A percentile compares a stretch with the other conserved stretches of the same genome.
Evolutionary conservation across 2,113 vertebrate species (phyloP).

Genomic region (Erythrocercus mccallii): DNA sequence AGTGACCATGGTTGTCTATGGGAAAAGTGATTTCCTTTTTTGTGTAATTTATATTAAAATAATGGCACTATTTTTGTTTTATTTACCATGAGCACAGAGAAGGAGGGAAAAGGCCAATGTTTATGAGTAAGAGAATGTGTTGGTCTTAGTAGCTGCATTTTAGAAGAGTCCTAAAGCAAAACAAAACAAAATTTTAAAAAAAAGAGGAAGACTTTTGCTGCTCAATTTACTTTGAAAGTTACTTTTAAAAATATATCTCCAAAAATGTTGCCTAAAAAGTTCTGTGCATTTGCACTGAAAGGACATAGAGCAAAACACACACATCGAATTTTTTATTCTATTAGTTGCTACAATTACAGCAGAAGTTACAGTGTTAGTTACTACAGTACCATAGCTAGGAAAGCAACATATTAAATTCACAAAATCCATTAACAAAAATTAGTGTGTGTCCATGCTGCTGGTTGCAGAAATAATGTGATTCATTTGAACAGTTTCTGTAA

Average conservation of each 20-base stretch:
- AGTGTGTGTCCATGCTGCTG: neutral
- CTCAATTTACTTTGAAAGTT: neutral
- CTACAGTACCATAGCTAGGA: neutral
- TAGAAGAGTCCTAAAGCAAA: neutral
- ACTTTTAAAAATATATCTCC: neutral
- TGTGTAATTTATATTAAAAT: neutral
- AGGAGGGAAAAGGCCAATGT: neutral
- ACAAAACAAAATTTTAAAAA: neutral
- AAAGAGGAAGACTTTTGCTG: neutral
- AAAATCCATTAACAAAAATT: neutral
- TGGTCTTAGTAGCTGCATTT: neutral
- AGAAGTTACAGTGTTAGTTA: neutral
- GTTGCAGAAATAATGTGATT: neutral
- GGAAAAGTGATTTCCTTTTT: neutral
- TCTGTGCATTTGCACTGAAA: neutral
- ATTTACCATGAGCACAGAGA: neutral
- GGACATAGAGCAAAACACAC: neutral
- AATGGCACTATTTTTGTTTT: neutral
- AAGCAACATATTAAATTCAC: neutral
- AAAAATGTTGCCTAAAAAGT: neutral
- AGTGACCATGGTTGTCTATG: accelerated
- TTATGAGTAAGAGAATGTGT: neutral
- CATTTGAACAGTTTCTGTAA: neutral
- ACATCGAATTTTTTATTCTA: neutral
- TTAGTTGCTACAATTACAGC: neutral